A percentile compares a stretch with the other conserved stretches of the same genome.
Evolutionary conservation across 2,797 vertebrate genomes (phyloP).

Genomic region (Sternarchorhynchus goeldii): DNA sequence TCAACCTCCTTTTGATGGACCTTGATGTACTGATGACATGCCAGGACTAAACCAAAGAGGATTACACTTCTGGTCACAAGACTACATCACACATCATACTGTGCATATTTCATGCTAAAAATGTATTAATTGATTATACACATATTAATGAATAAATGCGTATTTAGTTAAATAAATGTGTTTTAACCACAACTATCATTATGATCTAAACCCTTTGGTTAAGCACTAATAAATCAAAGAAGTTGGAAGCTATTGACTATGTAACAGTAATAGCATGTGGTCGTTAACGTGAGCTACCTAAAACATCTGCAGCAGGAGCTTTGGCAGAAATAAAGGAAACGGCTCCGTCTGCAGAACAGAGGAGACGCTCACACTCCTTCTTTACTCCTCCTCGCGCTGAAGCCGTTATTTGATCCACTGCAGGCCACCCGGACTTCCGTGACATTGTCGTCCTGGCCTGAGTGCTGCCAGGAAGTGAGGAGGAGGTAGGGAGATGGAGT

Average conservation of each 20-base stretch:
- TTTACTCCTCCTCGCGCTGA: not conserved
- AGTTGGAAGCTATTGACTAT: not conserved
- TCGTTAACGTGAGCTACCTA: not conserved
- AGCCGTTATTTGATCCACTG: conserved; percentile 1
- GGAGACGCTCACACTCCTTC: conserved; percentile 33
- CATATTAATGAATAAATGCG: no score
- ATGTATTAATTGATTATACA: no score
- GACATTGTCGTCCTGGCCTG: conserved; percentile 2
- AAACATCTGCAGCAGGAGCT: not conserved
- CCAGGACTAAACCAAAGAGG: no score
- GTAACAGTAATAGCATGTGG: not conserved
- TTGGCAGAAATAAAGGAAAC: not conserved
- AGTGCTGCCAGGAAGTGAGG: not conserved
- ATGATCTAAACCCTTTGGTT: no score
- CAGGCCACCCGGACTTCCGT: not conserved
- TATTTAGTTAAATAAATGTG: no score
- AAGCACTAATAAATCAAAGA: not conserved
- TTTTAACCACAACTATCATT: no score
- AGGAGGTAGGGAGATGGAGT: not conserved
- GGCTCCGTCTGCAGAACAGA: not conserved
- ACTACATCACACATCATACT: no score
- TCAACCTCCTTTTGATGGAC: no score
- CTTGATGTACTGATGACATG: no score
- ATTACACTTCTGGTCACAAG: no score
- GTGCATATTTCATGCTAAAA: no score